phyloP scores from a whole-genome alignment of 2,888 invertebrate species.

The Dysmachus trigonus region DNA sequence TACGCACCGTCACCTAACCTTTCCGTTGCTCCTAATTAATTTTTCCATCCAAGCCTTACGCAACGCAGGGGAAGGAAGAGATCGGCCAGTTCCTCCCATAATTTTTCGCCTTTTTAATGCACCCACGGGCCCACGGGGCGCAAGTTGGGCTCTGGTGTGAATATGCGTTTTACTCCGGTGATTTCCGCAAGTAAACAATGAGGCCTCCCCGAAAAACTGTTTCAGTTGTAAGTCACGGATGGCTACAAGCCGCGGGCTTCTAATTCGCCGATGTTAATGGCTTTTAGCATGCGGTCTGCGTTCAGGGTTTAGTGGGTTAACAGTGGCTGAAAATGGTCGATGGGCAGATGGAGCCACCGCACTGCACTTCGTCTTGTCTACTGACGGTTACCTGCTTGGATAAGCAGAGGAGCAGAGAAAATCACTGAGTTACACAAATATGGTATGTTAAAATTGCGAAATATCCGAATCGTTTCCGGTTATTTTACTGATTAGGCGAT shows the following conservation, averaged over 20 bases:
- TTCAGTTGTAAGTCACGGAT: constrained; percentile 2
- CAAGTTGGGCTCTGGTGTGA: neutral
- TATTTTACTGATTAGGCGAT: neutral
- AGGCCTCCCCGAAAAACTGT: neutral
- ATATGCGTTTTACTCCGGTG: constrained; percentile 9
- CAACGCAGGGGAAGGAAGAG: neutral
- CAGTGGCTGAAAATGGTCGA: neutral
- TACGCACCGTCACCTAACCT: neutral
- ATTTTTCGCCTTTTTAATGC: neutral
- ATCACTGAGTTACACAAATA: neutral
- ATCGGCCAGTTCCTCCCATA: neutral
- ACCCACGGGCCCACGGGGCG: neutral
- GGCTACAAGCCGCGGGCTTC: neutral
- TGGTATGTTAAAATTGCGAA: constrained; percentile 5
- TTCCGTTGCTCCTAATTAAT: constrained; percentile 4
- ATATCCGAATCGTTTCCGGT: constrained; percentile 4
- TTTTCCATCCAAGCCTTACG: neutral
- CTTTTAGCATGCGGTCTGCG: neutral
- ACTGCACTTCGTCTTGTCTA: neutral
- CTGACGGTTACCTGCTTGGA: constrained; percentile 14
- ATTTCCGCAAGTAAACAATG: constrained; percentile 16
- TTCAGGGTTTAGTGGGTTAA: constrained; percentile 13
- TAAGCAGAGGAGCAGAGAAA: neutral
- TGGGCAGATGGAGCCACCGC: neutral
- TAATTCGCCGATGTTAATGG: neutral